These are phyloP conservation scores for Myathropa florea DNA, from an alignment of 2,888 invertebrate species.

Conservation along the genomic window DNA sequence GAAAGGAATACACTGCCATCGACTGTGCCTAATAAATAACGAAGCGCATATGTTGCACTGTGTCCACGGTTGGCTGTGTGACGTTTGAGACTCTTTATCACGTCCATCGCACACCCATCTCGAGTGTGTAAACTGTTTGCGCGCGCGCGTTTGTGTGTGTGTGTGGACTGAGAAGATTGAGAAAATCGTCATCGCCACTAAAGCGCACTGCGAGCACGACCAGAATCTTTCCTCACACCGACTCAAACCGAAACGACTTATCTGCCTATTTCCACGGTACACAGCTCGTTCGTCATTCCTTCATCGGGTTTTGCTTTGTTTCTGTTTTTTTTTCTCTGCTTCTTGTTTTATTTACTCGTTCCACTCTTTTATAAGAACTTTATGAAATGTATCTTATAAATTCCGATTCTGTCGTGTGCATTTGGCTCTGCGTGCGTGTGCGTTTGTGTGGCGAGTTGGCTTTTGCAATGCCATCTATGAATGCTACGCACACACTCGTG, in stretches of 20 bases:
- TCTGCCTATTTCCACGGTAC: slow-evolving; percentile 43
- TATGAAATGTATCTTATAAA: slow-evolving; percentile 32
- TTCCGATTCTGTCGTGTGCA: slow-evolving; percentile 22
- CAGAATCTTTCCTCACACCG: background rate
- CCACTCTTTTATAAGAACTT: slow-evolving; percentile 24
- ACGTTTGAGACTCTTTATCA: background rate
- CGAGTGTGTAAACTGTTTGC: too few relatives aligned
- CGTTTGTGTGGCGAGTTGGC: background rate
- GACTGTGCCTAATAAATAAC: slow-evolving; percentile 20
- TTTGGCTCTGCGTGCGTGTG: slow-evolving; percentile 10
- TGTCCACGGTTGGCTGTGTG: background rate
- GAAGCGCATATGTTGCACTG: slow-evolving; percentile 19
- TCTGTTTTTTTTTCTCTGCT: slow-evolving; percentile 20
- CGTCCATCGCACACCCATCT: slow-evolving; percentile 9
- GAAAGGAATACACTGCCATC: background rate
- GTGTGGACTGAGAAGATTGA: background rate
- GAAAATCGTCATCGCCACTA: slow-evolving; percentile 25
- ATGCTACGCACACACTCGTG: slow-evolving; percentile 39
- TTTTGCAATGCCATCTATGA: slow-evolving; percentile 32
- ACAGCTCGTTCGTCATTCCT: background rate
- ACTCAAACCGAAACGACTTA: slow-evolving; percentile 31
- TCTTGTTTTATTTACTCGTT: slow-evolving; percentile 13
- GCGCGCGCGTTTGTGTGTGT: too few relatives aligned
- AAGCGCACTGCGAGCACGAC: background rate
- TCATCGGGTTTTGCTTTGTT: background rate